Evolutionary conservation across 2,797 vertebrate genomes (phyloP), one percentile per base, ranked within the genome.

Genomic region (Dipus sagitta): DNA sequence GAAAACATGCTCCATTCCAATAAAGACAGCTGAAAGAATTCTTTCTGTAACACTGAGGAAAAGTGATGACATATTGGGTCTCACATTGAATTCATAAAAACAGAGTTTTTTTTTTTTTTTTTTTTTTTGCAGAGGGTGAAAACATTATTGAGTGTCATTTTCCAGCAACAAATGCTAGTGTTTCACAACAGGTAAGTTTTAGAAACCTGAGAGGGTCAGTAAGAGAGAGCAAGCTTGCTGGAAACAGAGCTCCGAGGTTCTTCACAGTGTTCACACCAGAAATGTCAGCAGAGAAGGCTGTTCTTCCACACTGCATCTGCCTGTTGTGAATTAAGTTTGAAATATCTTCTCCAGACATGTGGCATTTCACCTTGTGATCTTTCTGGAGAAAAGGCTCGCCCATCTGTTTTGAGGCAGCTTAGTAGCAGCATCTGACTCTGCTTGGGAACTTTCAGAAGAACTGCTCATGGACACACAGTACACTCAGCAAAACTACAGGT

Each of bases 261-360:
- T 85, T 86, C 52, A 30, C 58, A 4, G 7, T 38, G 83, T 82
- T 93, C 88, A 86, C 83, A 62, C 71, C 83, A 86, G 70, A 78
- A 75, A 76, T 8, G 62, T 71, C 81, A 38, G 23, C 82, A 87
- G 54, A 17, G 30, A 70, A 71, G 64, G 65, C 82, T 70, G 32
- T 58, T 67, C 82, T 70, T 97, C 96, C 86, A 24, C 58, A 2
- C 92, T 58, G 0, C 89, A 93, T 94, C 96, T 97, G 96, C 91
- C 97, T 98, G 97, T 94, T 97, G 95, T 96, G 96, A 97, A 98
- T 98, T 98, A 98, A 96, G 95, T 96, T 95, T 96, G 97, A 98
- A 96, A 96, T 97, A 94, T 95, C 95, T 97, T 94, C 76, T 95
- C 95, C 94, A 95, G 90, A 98, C 97, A 96, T 97, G 96, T 97